Conservation (phyloP, 2,797 vertebrate species). For the Benthosema pterotum region DNA sequence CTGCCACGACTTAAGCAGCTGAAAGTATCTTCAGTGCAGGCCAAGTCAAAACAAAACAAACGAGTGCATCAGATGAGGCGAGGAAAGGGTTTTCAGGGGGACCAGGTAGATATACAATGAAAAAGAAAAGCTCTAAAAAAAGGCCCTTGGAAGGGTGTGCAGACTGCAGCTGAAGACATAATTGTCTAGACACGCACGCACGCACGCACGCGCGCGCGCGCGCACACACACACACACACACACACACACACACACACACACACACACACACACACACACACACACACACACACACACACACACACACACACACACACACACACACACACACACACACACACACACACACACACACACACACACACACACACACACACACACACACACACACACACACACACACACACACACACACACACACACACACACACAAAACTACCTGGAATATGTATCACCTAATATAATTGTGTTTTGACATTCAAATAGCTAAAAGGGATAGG, state of each 20-base stretch:
- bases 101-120: constrained; percentile 2
- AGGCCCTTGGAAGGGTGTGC: not conserved
- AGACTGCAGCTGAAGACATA: not conserved
- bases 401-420: not conserved
- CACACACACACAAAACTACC: not conserved
- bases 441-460: constrained; percentile 19
- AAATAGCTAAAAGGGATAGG: constrained; percentile 20
- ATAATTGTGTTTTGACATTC: constrained; percentile 10
- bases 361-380: constrained; percentile 1
- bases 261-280: no score
- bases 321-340: not conserved
- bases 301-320: not conserved
- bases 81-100: not conserved
- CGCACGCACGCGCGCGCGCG: no score
- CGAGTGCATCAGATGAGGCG: constrained; percentile 17
- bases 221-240: not conserved
- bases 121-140: not conserved
- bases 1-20: constrained; percentile 37
- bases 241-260: not conserved
- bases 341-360: not conserved
- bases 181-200: not conserved
- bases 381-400: not conserved
- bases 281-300: not conserved
- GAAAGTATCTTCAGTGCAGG: constrained; percentile 23
- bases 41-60: constrained; percentile 60